A percentile compares a stretch with the other conserved stretches of the same genome.
Evolutionary conservation across 53 echinoderm and acorn worm genomes (phyloP).

Genomic region (Holothuria scabra): DNA sequence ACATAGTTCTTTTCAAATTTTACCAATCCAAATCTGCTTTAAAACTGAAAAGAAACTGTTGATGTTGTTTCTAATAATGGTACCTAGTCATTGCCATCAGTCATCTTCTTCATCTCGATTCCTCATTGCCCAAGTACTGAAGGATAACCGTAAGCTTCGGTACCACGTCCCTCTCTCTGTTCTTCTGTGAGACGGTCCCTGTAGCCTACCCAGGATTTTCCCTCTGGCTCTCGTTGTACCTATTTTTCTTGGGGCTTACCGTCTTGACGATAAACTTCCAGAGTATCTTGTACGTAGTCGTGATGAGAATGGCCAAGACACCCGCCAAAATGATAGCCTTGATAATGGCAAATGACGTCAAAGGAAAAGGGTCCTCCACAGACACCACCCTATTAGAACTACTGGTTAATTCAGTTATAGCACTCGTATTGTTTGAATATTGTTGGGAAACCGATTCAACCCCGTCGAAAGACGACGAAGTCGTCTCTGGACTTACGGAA

Average conservation of each 20-base stretch:
- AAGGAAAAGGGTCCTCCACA: constrained; percentile 9
- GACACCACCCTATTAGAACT: not conserved
- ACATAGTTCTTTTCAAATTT: no score
- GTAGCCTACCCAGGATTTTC: constrained; percentile 15
- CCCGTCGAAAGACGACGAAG: not conserved
- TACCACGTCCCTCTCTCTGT: no score
- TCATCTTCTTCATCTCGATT: no score
- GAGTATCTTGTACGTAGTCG: constrained; percentile 31
- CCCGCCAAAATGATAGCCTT: constrained; percentile 22
- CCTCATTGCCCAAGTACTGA: no score
- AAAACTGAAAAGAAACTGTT: no score
- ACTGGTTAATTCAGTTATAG: not conserved
- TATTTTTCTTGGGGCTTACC: constrained; percentile 16
- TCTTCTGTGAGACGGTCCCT: no score
- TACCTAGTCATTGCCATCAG: no score
- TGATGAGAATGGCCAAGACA: constrained; percentile 30
- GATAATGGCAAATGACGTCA: constrained; percentile 32
- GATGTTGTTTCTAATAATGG: no score
- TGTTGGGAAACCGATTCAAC: constrained; percentile 13
- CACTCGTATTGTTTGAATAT: constrained; percentile 18
- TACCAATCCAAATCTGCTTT: no score
- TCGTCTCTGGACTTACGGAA: constrained; percentile 29
- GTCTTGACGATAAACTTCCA: constrained; percentile 35
- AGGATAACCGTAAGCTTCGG: no score
- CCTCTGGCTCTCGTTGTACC: constrained; percentile 11